Evolutionary conservation across 2,797 vertebrate species (phyloP), one percentile per base, ranked within the genome.

Genomic region (Danio albolineatus): DNA sequence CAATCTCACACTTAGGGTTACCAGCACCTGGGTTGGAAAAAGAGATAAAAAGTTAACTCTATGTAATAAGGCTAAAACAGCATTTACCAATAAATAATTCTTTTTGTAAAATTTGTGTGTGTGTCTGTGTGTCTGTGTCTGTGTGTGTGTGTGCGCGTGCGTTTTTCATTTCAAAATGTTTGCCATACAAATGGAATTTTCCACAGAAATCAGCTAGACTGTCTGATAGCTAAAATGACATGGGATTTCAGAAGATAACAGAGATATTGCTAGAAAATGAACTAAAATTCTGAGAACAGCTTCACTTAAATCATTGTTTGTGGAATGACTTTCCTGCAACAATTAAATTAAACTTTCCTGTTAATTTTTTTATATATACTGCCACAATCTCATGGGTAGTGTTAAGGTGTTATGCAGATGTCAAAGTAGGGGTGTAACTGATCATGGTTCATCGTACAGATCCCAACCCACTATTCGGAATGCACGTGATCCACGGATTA

Each of bases 21-120:
- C 96, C 97, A 84, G 96, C 96, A 88, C 97, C 97, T 99, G 90
- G 48, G 87, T 28, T 28, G 28, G 28, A 28, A 28, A 28, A 1
- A 28, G 28, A 28, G 28, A 28, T 28, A 28, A 28, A 28, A 28
- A 28, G 28, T 28, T 28, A 28, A 28, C 28, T 3, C n/a, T n/a
- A 28, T 28, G 28, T 28, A 28, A 28, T 28, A 8, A 13, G 36
- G 36, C 17, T 28, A 81, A 66, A 83, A 2, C 1, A 56, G 38
- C 51, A 8, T 39, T 56, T 14, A 14, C 21, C 4, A 57, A 4
- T 43, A 19, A 19, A 19, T 14, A 10, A 39, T 17, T 7, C 19
- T n/a, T n/a, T n/a, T n/a, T n/a, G n/a, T n/a, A n/a, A n/a, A n/a
- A n/a, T n/a, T n/a, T 28, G 28, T 3, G 28, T 28, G 28, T 3